These are phyloP conservation scores for Scortum barcoo DNA, from an alignment of 2,113 vertebrate species.

Conservation along the genomic window DNA sequence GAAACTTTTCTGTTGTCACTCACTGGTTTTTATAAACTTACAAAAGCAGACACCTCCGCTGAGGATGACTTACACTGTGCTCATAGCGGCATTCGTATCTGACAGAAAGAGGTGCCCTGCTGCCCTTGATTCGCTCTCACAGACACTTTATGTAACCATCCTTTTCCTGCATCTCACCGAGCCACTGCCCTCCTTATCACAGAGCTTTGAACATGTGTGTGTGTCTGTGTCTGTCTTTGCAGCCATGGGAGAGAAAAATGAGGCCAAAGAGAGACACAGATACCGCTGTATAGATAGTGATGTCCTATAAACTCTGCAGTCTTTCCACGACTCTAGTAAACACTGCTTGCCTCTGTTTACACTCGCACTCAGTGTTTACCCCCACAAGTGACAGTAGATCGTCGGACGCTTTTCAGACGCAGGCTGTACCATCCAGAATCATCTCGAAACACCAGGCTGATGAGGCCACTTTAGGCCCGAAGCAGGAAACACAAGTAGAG, in stretches of 20 bases:
- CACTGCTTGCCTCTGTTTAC: conserved; percentile 54
- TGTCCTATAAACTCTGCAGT: conserved; percentile 20
- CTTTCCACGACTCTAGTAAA: conserved; percentile 51
- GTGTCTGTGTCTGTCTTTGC: conserved; percentile 3
- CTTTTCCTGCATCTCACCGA: conserved; percentile 40
- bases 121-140: conserved; percentile 37
- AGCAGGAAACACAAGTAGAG: conserved; percentile 62
- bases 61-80: conserved; percentile 11
- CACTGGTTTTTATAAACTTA: conserved; percentile 9
- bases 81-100: background rate
- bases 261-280: conserved; percentile 4
- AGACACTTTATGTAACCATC: conserved; percentile 52
- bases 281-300: background rate
- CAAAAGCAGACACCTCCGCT: conserved; percentile 20
- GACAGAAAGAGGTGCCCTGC: conserved; percentile 29
- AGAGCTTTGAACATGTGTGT: background rate
- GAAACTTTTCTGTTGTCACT: background rate
- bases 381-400: conserved; percentile 14
- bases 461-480: background rate
- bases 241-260: conserved; percentile 1
- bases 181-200: conserved; percentile 56
- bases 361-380: conserved; percentile 9
- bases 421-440: background rate
- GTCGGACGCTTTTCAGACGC: background rate
- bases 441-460: conserved; percentile 2